A percentile compares a stretch with the other conserved stretches of the same genome.
phyloP scores from a whole-genome alignment of 2,888 invertebrate species.

The Aelia acuminata region DNA sequence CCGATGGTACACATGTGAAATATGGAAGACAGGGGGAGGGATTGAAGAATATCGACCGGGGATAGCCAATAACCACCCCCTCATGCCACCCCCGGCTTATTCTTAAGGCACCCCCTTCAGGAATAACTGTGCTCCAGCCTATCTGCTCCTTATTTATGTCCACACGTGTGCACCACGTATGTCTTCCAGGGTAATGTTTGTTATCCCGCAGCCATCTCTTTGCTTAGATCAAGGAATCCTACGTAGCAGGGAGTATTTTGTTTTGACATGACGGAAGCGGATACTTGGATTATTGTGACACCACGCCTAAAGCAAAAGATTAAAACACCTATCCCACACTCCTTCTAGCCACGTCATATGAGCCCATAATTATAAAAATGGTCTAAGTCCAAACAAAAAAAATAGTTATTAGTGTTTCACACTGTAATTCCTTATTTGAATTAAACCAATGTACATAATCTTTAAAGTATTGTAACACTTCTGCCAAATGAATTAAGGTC shows the following conservation, averaged over 20 bases:
- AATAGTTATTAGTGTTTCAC: no score
- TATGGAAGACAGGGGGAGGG: slow-evolving; percentile 45
- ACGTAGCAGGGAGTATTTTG: background rate
- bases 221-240: no score
- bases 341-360: no score
- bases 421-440: no score
- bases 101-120: slow-evolving; percentile 43
- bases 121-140: background rate
- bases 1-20: slow-evolving; percentile 41
- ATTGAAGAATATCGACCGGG: slow-evolving; percentile 35
- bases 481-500: no score
- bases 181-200: background rate
- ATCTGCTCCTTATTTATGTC: slow-evolving; percentile 16
- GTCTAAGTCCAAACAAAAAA: no score
- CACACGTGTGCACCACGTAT: slow-evolving; percentile 24
- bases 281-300: background rate
- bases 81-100: slow-evolving; percentile 15
- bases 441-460: no score
- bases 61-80: slow-evolving; percentile 47
- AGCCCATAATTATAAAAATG: no score
- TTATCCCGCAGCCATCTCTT: background rate
- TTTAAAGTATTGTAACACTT: no score
- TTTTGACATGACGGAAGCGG: background rate
- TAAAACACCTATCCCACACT: no score
- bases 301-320: background rate